A percentile compares a stretch with the other conserved stretches of the same genome.
These are phyloP conservation scores for Illadopsis cleaveri DNA, from an alignment of 2,113 vertebrate genomes.

Conservation along the genomic window DNA sequence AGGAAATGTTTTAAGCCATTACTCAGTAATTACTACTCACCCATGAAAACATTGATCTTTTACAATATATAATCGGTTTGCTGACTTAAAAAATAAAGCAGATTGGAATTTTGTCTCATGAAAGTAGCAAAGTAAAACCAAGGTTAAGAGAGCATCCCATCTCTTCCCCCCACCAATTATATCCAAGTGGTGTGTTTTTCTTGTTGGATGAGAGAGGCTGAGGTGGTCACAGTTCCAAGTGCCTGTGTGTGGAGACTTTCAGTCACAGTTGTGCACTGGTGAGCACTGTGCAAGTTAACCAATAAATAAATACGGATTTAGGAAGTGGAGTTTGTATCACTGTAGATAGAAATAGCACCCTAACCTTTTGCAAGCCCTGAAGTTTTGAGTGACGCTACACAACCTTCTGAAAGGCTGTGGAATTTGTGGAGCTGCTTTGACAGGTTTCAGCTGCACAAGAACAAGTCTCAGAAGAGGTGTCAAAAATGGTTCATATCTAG, in stretches of 20 bases:
- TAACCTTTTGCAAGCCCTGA: neutral
- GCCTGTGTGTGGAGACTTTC: neutral
- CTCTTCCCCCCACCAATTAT: neutral
- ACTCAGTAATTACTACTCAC: constrained; percentile 82
- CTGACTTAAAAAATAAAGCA: constrained; percentile 64
- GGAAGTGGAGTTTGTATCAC: neutral
- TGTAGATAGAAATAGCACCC: neutral
- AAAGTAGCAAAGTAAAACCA: constrained; percentile 15
- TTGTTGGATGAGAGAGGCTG: neutral
- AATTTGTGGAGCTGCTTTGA: neutral
- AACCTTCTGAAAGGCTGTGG: neutral
- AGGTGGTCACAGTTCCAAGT: neutral
- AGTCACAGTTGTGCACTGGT: neutral
- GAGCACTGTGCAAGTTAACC: neutral
- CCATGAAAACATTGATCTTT: constrained; percentile 79
- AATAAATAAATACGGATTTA: neutral
- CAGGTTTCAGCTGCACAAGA: neutral
- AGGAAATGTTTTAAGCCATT: constrained; percentile 86
- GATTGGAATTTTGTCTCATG: constrained; percentile 42
- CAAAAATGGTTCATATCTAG: neutral
- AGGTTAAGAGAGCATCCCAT: constrained; percentile 25
- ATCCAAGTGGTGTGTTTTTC: neutral
- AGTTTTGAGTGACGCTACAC: neutral
- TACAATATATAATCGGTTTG: constrained; percentile 70
- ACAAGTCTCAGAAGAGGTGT: neutral